Base-by-base conservation (phyloP, 2,797 vertebrate genomes). In the Cichlasoma orientale region DNA sequence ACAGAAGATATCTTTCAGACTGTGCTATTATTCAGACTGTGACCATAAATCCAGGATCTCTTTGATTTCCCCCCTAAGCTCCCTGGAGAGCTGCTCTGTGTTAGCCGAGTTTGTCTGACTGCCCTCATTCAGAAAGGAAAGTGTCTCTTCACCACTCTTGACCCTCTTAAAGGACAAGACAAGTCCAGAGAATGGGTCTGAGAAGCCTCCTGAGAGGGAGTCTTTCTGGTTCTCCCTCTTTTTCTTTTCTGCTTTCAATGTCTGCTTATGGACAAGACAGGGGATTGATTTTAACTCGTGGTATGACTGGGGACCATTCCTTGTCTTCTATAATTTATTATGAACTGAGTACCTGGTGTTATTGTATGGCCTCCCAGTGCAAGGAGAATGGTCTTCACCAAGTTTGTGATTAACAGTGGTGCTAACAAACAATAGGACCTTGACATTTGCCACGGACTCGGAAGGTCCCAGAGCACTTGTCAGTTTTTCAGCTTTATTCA, bases 381-480 rank as follows among this genome's bases (percentile, higher is more conserved):
- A 38, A 56, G 12, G 23, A 74, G 55, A 81, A 74, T 70, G 83
- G 73, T 73, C 72, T 85, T 92, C 78, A 87, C 84, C 82, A 72
- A 79, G 79, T 80, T 61, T 13, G 0, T 75, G 80, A 93, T 89
- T 83, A 83, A 74, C 74, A 79, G 77, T 78, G 57, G 83, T 93
- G 85, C 87, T 75, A 75, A 80, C 91, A 85, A 93, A 94, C 93
- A 94, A 90, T 41, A 61, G 58, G 36, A 87, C 85, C 91, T 94
- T 95, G 92, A 95, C 92, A 86, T 93, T 88, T 94, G 91, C 80
- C 89, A 81, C 79, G 68, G 84, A 83, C 79, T 86, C 75, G 89
- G 83, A 79, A 90, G 79, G 86, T 93, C 88, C 90, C 88, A 16
- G 50, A 82, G 79, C 89, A 10, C 33, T 36, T 36, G 33, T 36